These are phyloP conservation scores for Phalacrocorax brasilianus DNA, from an alignment of 2,113 vertebrate species.

Conservation along the genomic window DNA sequence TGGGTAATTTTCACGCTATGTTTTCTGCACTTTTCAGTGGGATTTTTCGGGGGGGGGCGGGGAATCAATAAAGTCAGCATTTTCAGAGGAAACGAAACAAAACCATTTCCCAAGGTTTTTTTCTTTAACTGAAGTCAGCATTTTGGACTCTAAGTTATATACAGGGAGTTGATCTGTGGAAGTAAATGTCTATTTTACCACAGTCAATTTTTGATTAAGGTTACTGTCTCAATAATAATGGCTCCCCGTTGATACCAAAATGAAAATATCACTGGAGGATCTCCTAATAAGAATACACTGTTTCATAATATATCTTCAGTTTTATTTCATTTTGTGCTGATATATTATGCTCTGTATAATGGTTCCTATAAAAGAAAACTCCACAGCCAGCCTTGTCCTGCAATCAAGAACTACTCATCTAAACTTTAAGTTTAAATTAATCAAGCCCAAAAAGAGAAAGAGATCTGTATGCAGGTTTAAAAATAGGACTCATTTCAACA, in stretches of 20 bases:
- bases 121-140: background rate
- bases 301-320: background rate
- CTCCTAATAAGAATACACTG: background rate
- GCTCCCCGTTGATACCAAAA: background rate
- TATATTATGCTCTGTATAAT: background rate
- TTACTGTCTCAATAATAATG: background rate
- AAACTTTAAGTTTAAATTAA: background rate
- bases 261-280: background rate
- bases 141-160: background rate
- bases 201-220: background rate
- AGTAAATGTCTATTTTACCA: background rate
- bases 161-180: background rate
- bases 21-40: conserved; percentile 6
- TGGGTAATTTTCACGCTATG: background rate
- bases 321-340: conserved; percentile 1
- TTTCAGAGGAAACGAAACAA: conserved; percentile 26
- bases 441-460: background rate
- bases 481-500: background rate
- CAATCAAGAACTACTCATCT: background rate
- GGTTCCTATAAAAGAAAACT: background rate
- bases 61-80: background rate
- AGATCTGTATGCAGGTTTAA: background rate
- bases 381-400: background rate
- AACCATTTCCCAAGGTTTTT: background rate
- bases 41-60: background rate